Evolutionary conservation across 2,888 invertebrate species (phyloP), one percentile per base, ranked within the genome.

Genomic region (Dryomyza anilis): DNA sequence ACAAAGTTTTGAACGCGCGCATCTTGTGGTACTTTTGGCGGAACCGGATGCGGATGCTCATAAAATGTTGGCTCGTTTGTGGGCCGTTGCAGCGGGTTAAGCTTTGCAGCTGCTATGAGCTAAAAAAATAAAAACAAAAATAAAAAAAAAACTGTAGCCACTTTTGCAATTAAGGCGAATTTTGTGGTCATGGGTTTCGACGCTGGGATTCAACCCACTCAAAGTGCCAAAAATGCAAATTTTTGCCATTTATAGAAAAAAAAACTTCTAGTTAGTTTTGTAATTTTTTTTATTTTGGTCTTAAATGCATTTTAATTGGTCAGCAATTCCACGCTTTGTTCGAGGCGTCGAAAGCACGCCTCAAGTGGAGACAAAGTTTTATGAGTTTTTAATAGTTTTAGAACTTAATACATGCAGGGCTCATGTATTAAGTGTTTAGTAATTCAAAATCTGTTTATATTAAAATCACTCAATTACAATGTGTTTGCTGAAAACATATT

Each of bases 151-250:
- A 69, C 70, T 70, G 68, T 30, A 67, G 71, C 69, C 70, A 67
- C 70, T 71, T 69, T 73, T 69, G 71, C 71, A 73, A 71, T 73
- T 73, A 71, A 68, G 69, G 70, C 70, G 57, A 69, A 65, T 67
- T 70, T 68, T 68, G 64, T 59, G 68, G 68, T 62, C 1, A 45
- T 27, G 67, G 48, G 3, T 39, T 39, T n/a, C 39, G 39, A n/a
- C 7, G n/a, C n/a, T n/a, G n/a, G n/a, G n/a, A n/a, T n/a, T n/a
- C n/a, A n/a, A n/a, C n/a, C n/a, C n/a, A n/a, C n/a, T n/a, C n/a
- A n/a, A n/a, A n/a, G n/a, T n/a, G 8, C 3, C 8, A 7, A 39
- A 12, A 39, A 7, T 7, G 3, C 39, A 3, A 39, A 7, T n/a
- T 14, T 3, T 2, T 14, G 39, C 39, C 3, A 39, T 12, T 14